phyloP scores from a whole-genome alignment of 2,888 invertebrate genomes.

The Odontocerum albicorne region DNA sequence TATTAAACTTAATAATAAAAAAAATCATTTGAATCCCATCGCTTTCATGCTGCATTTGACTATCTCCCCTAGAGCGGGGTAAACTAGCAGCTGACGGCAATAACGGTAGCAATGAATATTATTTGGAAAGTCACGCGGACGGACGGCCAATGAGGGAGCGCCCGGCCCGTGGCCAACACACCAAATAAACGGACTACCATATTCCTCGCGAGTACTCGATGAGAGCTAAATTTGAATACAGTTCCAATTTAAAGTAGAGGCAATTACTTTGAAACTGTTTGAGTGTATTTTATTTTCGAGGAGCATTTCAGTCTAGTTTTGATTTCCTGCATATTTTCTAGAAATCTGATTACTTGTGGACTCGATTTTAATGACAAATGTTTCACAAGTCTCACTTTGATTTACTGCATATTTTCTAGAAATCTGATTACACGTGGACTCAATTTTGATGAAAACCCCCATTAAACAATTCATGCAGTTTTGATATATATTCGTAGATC shows the following conservation, averaged over 20 bases:
- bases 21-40: constrained; percentile 5
- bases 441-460: no score
- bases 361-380: no score
- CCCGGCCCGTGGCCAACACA: constrained; percentile 6
- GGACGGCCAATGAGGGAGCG: constrained; percentile 23
- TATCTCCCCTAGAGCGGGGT: not conserved
- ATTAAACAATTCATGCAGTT: no score
- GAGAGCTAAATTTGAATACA: constrained; percentile 12
- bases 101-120: constrained; percentile 31
- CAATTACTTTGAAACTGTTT: no score
- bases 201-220: not conserved
- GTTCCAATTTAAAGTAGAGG: not conserved
- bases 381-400: no score
- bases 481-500: no score
- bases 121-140: constrained; percentile 20
- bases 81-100: constrained; percentile 21
- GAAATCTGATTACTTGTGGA: no score
- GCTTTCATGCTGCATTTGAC: constrained; percentile 3
- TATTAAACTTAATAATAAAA: not conserved
- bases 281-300: no score
- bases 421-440: no score
- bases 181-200: constrained; percentile 1
- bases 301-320: no score
- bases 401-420: no score
- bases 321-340: no score